Evolutionary conservation across 2,888 invertebrate genomes (phyloP).

Genomic region (Meteorus colon): DNA sequence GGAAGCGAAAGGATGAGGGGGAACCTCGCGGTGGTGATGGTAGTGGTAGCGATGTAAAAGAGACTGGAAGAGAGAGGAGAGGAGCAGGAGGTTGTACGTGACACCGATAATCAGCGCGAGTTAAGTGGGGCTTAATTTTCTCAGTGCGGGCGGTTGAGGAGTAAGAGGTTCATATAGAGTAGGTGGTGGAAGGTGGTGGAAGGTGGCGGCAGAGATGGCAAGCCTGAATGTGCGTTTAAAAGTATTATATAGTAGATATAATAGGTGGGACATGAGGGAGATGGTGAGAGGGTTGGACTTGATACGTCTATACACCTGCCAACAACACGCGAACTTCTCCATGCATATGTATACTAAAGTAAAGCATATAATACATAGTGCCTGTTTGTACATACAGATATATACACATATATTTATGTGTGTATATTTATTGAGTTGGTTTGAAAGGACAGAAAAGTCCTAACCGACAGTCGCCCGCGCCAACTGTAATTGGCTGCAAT

Average conservation of each 20-base stretch:
- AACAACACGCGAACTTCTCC: constrained; percentile 63
- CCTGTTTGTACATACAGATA: background rate
- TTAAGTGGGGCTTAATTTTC: constrained; percentile 71
- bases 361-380: background rate
- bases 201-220: constrained; percentile 44
- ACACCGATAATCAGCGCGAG: constrained; percentile 70
- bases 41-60: background rate
- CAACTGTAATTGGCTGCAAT: constrained; percentile 71
- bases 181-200: constrained; percentile 36
- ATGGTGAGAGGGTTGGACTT: constrained; percentile 50
- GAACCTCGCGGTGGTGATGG: background rate
- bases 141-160: constrained; percentile 64
- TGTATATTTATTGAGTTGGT: constrained; percentile 54
- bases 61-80: constrained; percentile 38
- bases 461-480: constrained; percentile 64
- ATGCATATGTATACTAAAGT: constrained; percentile 32
- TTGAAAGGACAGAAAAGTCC: constrained; percentile 63
- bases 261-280: constrained; percentile 30
- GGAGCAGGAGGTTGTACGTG: constrained; percentile 64
- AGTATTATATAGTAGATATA: constrained; percentile 6
- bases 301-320: constrained; percentile 69
- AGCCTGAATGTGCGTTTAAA: constrained; percentile 24
- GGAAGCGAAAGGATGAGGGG: constrained; percentile 12
- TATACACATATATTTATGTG: constrained; percentile 32
- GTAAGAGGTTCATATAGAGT: constrained; percentile 44